These are phyloP conservation scores for Mormyrops attenuatus DNA, from an alignment of 2,797 vertebrate species.

Conservation along the genomic window DNA sequence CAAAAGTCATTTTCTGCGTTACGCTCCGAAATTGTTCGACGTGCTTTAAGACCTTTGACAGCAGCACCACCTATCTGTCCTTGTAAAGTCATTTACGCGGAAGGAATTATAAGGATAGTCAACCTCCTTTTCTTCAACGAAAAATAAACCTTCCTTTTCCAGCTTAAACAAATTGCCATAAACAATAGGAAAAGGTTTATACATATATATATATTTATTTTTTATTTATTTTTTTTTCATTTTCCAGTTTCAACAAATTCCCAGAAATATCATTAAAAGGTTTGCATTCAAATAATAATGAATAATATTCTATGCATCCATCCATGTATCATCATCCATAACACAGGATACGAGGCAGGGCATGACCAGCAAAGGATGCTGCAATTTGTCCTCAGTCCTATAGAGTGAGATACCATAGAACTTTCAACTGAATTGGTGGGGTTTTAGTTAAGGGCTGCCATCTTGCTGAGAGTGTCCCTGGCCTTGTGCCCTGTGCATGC, in stretches of 20 bases:
- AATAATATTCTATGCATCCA: not conserved
- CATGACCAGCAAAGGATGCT: not conserved
- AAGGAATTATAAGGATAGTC: not conserved
- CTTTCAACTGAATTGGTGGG: not conserved
- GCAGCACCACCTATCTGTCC: not conserved
- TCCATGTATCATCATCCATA: not conserved
- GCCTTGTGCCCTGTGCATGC: not conserved
- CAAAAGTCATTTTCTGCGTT: slow-evolving; percentile 61
- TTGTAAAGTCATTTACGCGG: not conserved
- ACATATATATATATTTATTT: not conserved
- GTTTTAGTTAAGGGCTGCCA: not conserved
- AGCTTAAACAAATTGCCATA: not conserved
- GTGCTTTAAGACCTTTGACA: not conserved
- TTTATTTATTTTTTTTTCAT: not conserved
- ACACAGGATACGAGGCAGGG: not conserved
- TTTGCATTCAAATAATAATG: not conserved
- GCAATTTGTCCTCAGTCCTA: not conserved
- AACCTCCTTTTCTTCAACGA: not conserved
- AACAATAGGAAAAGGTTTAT: not conserved
- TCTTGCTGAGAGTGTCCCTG: not conserved
- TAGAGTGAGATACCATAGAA: not conserved
- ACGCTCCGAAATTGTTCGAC: slow-evolving; percentile 52
- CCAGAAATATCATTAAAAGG: not conserved
- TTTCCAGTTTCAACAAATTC: not conserved
- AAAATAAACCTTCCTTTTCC: not conserved